Base-by-base conservation (phyloP, 2,113 vertebrate genomes). In the Rynchops niger region DNA sequence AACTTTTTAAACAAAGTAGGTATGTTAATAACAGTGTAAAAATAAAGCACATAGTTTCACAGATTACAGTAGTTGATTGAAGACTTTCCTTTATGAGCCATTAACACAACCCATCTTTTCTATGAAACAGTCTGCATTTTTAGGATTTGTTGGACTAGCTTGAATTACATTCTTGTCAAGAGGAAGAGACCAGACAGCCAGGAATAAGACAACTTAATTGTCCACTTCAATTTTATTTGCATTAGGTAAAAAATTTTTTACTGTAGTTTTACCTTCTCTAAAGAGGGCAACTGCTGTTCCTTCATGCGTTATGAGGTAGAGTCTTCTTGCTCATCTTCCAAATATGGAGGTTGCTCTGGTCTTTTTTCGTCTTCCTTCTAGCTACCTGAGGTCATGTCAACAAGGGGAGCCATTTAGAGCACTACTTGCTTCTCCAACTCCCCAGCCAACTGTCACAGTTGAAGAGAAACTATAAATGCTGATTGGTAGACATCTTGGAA, bases 341-440 rank as follows among this genome's bases (percentile, higher is more conserved):
- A 85, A 85, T 43, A 61, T 8, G 61, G 22, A 79, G 49, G 13
- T 40, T 65, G 36, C 10, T 72, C 61, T 49, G 72, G 3, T 13
- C n/a, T 61, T 84, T 87, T 49, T 82, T 49, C 20, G 7, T 63
- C 69, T 74, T 71, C 30, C 65, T 82, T 42, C 73, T 77, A 88
- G 66, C 61, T 95, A 96, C 58, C 73, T 73, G 56, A 94, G 52
- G 62, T 86, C 53, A 93, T 61, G 82, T 32, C 90, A 93, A 91
- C n/a, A 93, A 78, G 69, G 73, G 65, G 32, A 92, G 69, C 36
- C 82, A 65, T 66, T 93, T 61, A 91, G 84, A 73, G 62, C 30
- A 72, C 58, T 93, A 72, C 25, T 73, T 82, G 70, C 62, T 90
- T 77, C 53, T 85, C 63, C 36, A 93, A 32, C 43, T 95, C 66